Percentiles rank a stretch among this genome's conserved stretches.
Evolutionary conservation across 2,113 vertebrate genomes (phyloP).

Genomic region (Noturus placidus): DNA sequence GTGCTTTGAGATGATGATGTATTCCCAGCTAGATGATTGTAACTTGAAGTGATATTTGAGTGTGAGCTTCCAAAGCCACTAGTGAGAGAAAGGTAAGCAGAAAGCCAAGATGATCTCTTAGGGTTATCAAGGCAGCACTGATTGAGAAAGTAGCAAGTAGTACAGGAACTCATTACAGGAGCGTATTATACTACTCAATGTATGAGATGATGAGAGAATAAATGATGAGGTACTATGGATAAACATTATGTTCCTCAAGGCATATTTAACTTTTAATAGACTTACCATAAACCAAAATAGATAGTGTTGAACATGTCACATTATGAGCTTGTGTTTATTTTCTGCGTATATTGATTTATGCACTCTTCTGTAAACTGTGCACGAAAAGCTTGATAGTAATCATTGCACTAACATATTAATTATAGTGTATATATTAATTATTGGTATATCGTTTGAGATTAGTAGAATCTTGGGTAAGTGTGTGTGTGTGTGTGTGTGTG

Average conservation of each 20-base stretch:
- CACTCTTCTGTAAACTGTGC: constrained; percentile 29
- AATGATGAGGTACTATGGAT: not conserved
- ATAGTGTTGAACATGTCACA: constrained; percentile 16
- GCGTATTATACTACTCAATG: not conserved
- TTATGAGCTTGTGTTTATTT: not conserved
- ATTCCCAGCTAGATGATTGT: constrained; percentile 4
- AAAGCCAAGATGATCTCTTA: constrained; percentile 17
- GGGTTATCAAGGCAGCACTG: constrained; percentile 18
- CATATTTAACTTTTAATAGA: not conserved
- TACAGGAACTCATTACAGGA: constrained; percentile 19
- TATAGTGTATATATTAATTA: no score
- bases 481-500: constrained; percentile 55
- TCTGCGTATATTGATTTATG: not conserved
- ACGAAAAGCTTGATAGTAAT: constrained; percentile 18
- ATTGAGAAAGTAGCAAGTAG: constrained; percentile 32
- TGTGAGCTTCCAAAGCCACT: constrained; percentile 21
- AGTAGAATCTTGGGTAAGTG: constrained; percentile 30
- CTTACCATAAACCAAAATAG: not conserved
- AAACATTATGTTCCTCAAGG: not conserved
- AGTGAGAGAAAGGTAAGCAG: not conserved
- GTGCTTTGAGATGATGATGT: constrained; percentile 8
- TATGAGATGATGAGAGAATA: constrained; percentile 30
- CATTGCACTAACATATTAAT: constrained; percentile 7
- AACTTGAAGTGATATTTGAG: constrained; percentile 17
- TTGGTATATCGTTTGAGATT: not conserved